Evolutionary conservation across 1,140 invertebrate species (phyloP), one percentile per base, ranked within the genome.

Genomic region (Oryzaephilus surinamensis): DNA sequence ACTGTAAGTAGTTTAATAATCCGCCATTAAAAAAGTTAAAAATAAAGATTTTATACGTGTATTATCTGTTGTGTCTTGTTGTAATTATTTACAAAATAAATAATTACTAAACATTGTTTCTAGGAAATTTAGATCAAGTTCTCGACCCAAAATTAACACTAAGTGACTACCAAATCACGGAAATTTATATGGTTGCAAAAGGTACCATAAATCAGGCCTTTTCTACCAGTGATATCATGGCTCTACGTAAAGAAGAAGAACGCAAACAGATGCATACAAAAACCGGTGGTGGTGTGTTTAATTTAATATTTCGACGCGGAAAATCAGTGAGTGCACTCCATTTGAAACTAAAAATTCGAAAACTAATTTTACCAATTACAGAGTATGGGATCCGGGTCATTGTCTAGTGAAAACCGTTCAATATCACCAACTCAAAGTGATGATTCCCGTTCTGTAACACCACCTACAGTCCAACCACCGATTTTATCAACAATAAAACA

Each of bases 111-210:
- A 8, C 14, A 14, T 35, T 36, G 12, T 43, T 45, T 66, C 2
- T 62, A 81, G 77, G 65, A 18, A 76, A 78, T 56, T 53, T 77
- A 41, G 74, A 77, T 40, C 68, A 78, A 52, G 65, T 66, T 14
- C 57, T 80, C 43, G 66, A 73, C 32, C 61, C 72, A 5, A 66
- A 66, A 18, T 57, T 72, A 27, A 71, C 70, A 1, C 53, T 81
- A 19, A 72, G 70, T 23, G 78, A 81, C 47, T 79, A 79, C 49
- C 70, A 73, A 40, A 65, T 80, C 11, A 76, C 77, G 38, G 77
- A 81, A 58, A 69, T 81, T 11, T 70, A 71, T 19, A 56, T 80
- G 12, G 76, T 75, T 12, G 62, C 69, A 1, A 72, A 69, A 34
- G 67, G 72, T 31, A 62, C 58, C 10, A 58, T 61, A 6, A 63